Base-by-base conservation (phyloP, 2,888 invertebrate genomes). In the Luperina testacea region DNA sequence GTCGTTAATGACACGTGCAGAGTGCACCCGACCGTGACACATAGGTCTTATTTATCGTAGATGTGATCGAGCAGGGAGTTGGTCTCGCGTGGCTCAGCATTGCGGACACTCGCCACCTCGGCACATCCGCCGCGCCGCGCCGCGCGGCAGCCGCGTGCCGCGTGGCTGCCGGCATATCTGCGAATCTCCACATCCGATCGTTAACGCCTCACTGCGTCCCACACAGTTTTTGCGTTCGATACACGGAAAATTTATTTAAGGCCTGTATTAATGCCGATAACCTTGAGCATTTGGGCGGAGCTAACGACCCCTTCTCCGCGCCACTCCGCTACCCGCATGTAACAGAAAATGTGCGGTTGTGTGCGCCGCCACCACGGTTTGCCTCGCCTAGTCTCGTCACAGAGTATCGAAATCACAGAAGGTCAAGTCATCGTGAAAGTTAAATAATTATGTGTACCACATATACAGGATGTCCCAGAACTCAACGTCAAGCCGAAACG, bases 11-110 rank as follows among this genome's bases (percentile, higher is more conserved):
- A 82, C 75, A 82, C 85, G 72, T 76, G 79, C 51, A 65, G 71
- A 51, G 67, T 51, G 78, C 83, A 88, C 72, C 82, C 73, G 72
- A 77, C 79, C 78, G 24, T 76, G 65, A 27, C 75, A 67, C 75
- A 72, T 48, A 15, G 48, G 15, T 48, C 15, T 48, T 48, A 15
- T 48, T 15, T 48, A 15, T 48, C 48, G 48, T 48, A 48, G 48
- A 48, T 48, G 48, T 48, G 48, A 80, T 81, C 80, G 77, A 81
- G 74, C 78, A 79, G 81, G 45, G 64, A 81, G 64, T 83, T 85
- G 90, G 95, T 95, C 92, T 92, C 96, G 95, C 95, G 91, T 90
- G 92, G 92, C 81, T 94, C 94, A 92, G 75, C 94, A 96, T 95
- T 91, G 93, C 94, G 96, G 96, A 87, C 95, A 92, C n/a, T 74